Evolutionary conservation across 2,113 vertebrate species (phyloP), one percentile per base, ranked within the genome.

Genomic region (Crocuta crocuta): DNA sequence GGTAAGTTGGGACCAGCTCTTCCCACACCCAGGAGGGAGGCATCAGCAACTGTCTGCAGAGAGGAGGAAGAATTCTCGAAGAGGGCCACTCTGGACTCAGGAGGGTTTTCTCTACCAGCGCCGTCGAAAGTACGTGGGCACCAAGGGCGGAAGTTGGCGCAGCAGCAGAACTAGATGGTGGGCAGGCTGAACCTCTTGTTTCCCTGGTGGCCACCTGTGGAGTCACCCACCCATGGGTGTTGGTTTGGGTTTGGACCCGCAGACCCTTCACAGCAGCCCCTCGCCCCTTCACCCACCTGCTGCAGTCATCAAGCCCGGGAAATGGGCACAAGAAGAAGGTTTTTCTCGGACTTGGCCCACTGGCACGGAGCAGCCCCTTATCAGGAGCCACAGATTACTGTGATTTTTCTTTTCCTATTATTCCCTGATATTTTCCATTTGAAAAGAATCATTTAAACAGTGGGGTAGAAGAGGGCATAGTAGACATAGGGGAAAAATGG

Each of bases 401-500:
- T 24, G 2, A 26, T 86, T 95, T 94, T 89, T 94, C 86, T 61
- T 91, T 88, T 97, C 76, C 45, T 94, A 89, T 97, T 93, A 98
- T 96, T 97, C 87, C 66, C 0, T 94, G 91, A 74, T 98, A 97
- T 97, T 98, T 98, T 94, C 97, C 71, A 96, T 95, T 96, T 97
- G 80, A 87, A 92, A 96, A 96, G 4, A 79, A 85, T 97, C 63
- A 58, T 71, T 98, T 98, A 45, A 86, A 45, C 88, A 86, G 58
- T 33, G 50, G 58, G 78, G 70, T 80, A 76, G 78, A 90, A 79
- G 45, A 98, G 73, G 48, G 94, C 76, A 68, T 33, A 81, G 89
- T 81, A 96, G 92, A 95, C 88, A 85, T 65, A 48, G 81, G 89
- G 85, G 83, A 24, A 87, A 97, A 97, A 31, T 83, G 89, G 50